Evolutionary conservation across 2,113 vertebrate species (phyloP).

Genomic region (Cettia cetti): DNA sequence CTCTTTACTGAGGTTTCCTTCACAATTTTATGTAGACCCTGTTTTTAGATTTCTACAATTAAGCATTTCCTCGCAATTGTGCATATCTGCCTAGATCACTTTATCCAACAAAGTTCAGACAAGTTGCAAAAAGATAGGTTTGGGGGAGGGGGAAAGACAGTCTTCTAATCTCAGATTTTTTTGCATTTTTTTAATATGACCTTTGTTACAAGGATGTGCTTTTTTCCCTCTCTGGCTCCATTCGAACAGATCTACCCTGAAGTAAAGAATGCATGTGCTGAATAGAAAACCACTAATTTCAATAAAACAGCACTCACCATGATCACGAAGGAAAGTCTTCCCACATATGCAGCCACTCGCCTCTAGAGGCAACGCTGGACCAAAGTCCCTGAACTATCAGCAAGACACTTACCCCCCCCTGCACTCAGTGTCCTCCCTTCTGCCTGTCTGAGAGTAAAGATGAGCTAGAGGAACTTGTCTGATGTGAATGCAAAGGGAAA

Average conservation of each 20-base stretch:
- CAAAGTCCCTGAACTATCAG: not conserved
- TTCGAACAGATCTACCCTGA: not conserved
- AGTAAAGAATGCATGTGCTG: not conserved
- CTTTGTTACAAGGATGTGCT: not conserved
- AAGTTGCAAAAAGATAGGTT: not conserved
- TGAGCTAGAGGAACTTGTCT: not conserved
- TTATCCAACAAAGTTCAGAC: not conserved
- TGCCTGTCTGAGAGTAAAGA: not conserved
- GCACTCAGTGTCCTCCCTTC: not conserved
- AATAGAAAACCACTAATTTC: not conserved
- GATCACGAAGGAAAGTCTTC: not conserved
- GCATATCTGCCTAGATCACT: not conserved
- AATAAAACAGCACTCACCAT: not conserved
- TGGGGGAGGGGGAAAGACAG: not conserved
- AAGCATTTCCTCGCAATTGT: not conserved
- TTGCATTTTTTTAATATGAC: not conserved
- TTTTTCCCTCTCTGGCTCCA: not conserved
- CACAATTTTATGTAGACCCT: not conserved
- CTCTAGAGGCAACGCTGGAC: not conserved
- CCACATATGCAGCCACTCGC: rapidly evolving
- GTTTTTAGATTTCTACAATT: not conserved
- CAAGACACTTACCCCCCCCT: not conserved
- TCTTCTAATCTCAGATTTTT: not conserved
- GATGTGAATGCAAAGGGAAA: not conserved
- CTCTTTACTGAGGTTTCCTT: not conserved